Evolutionary conservation across 2,113 vertebrate species (phyloP), one percentile per base, ranked within the genome.

Genomic region (Malurus alboscapulatus): DNA sequence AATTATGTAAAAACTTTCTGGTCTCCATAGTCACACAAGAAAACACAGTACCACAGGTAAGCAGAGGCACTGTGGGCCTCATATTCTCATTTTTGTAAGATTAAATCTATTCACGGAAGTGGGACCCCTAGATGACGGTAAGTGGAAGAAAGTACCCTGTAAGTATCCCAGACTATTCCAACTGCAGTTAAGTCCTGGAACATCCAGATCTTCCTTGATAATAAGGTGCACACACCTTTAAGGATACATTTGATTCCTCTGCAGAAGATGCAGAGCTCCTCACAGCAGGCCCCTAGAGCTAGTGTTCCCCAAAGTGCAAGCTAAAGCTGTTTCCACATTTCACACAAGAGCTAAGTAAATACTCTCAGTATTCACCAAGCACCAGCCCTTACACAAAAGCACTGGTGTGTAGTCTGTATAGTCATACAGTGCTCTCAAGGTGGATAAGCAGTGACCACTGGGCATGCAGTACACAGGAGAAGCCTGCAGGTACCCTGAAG

Each of bases 371-470:
- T 32, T 86, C 67, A 83, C 27, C 53, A 82, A 67, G 48, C 44
- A 77, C 0, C 58, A 38, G 58, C 34, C 55, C 29, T 58, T 26
- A 55, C 9, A 75, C 7, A 51, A 67, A 86, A 53, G n/a, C 59
- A 50, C 20, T 20, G 30, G 7, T 0, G 0, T 12, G 7, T 0
- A 36, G 45, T 29, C 55, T 1, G 1, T 11, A 18, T 0, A 69
- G 42, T 30, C 61, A 50, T 11, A 40, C 14, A 22, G 21, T 3
- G 7, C 25, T 57, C 19, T 1, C 9, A 38, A 57, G 18, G 36
- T 19, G 59, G 26, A 42, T 53, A 6, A 87, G 62, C 48, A 32
- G 51, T 5, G 27, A 78, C 17, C 65, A 22, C 20, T 8, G 30
- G 5, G 36, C 45, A 22, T 9, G 19, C 42, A 42, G 26, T 1